These are phyloP conservation scores for Melipona quadrifasciata DNA, from an alignment of 1,140 invertebrate genomes.

Conservation along the genomic window DNA sequence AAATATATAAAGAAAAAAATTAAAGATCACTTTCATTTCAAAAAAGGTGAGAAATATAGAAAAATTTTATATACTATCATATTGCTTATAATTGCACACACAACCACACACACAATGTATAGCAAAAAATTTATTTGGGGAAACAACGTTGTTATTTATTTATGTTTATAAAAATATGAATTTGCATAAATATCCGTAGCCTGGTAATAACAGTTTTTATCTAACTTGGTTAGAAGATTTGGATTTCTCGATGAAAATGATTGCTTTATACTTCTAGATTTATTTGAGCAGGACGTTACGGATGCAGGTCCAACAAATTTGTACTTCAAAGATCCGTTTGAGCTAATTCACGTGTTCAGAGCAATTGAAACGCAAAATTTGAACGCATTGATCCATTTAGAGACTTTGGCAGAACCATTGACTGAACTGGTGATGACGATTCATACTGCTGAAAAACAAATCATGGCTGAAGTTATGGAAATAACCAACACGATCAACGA, in stretches of 20 bases:
- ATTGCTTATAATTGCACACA: no score
- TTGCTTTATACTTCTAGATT: slow-evolving; percentile 27
- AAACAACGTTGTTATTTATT: no score
- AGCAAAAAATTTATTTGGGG: no score
- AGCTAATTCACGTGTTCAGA: slow-evolving; percentile 83
- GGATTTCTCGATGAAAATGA: not conserved
- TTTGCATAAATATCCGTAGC: no score
- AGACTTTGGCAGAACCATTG: slow-evolving; percentile 83
- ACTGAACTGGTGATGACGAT: slow-evolving; percentile 82
- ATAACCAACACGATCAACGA: slow-evolving; percentile 73
- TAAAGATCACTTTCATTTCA: no score
- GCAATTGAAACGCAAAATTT: slow-evolving; percentile 85
- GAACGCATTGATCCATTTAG: slow-evolving; percentile 84
- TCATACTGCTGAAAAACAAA: slow-evolving; percentile 69
- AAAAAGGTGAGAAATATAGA: no score
- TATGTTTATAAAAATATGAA: no score
- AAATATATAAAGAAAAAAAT: no score
- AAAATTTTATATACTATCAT: no score
- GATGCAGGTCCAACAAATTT: slow-evolving; percentile 79
- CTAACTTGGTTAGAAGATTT: not conserved
- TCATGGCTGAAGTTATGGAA: slow-evolving; percentile 72
- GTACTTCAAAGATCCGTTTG: slow-evolving; percentile 83
- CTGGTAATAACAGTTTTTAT: no score
- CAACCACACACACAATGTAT: no score
- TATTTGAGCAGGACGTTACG: slow-evolving; percentile 80